These are phyloP conservation scores for Passer montanus DNA, from an alignment of 2,113 vertebrate genomes.

Conservation along the genomic window DNA sequence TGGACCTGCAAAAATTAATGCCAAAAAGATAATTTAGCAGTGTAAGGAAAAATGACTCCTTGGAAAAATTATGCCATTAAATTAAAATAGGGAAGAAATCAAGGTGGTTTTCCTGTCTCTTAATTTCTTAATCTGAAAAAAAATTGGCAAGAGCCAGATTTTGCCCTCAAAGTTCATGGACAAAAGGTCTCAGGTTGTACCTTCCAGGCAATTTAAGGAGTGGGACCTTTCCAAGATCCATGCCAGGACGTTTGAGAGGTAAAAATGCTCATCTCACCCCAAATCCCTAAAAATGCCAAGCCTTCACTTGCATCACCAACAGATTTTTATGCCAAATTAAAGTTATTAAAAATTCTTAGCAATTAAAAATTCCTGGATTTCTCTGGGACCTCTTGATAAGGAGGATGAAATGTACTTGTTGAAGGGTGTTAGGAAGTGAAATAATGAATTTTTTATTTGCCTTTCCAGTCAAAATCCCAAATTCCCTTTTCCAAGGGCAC, in stretches of 20 bases:
- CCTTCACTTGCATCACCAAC: fast-evolving
- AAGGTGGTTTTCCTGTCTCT: background rate
- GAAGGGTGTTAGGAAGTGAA: background rate
- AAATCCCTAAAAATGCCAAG: background rate
- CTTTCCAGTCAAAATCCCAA: background rate
- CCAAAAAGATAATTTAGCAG: background rate
- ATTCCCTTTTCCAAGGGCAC: background rate
- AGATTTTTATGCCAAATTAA: too few relatives aligned
- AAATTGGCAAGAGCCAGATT: background rate
- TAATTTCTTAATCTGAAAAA: background rate
- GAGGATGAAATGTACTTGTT: background rate
- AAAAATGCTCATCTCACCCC: fast-evolving
- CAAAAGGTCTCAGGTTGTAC: background rate
- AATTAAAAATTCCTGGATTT: background rate
- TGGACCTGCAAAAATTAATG: background rate
- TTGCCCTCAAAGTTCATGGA: background rate
- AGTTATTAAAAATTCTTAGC: background rate
- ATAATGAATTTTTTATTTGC: background rate
- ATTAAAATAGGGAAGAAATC: background rate
- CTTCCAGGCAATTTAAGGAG: background rate
- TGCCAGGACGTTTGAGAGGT: background rate
- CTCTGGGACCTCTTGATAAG: background rate
- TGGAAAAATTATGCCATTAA: background rate
- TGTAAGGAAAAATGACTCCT: background rate
- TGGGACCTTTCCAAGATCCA: background rate